phyloP scores from a whole-genome alignment of 2,888 invertebrate species.

The Andrena marginata region DNA sequence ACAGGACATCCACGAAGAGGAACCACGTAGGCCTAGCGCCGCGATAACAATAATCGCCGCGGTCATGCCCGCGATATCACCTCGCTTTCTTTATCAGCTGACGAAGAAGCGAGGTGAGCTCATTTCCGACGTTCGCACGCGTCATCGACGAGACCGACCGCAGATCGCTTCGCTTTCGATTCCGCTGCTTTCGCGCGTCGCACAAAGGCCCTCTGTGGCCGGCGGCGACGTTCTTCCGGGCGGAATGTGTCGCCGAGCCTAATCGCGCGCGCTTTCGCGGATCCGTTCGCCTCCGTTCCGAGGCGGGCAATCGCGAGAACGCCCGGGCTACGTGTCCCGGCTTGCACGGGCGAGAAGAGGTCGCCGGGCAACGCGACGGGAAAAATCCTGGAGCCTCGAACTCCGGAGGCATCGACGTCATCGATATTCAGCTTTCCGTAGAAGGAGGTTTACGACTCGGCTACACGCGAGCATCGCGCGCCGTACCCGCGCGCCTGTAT shows the following conservation, averaged over 20 bases:
- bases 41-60: conserved; percentile 47
- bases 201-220: conserved; percentile 32
- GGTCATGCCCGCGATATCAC: conserved; percentile 5
- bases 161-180: conserved; percentile 16
- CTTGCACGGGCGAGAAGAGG: too few relatives aligned
- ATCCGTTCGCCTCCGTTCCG: conserved; percentile 53
- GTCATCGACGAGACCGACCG: conserved; percentile 45
- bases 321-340: too few relatives aligned
- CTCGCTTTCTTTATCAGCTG: conserved; percentile 45
- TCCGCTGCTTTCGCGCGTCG: neutral
- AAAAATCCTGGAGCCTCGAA: conserved; percentile 34
- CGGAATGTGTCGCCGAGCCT: conserved; percentile 52
- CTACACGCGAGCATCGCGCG: conserved; percentile 1
- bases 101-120: conserved; percentile 59
- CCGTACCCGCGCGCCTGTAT: neutral
- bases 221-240: conserved; percentile 41
- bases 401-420: conserved; percentile 27
- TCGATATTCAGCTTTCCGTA: conserved; percentile 51
- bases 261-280: conserved; percentile 47
- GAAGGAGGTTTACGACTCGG: conserved; percentile 45
- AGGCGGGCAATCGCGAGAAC: neutral
- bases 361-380: neutral
- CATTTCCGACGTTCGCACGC: conserved; percentile 39
- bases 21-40: neutral
- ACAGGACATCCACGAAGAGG: neutral